A percentile compares a stretch with the other conserved stretches of the same genome.
Evolutionary conservation across 2,797 vertebrate species (phyloP).

Genomic region (Crax fasciolata): DNA sequence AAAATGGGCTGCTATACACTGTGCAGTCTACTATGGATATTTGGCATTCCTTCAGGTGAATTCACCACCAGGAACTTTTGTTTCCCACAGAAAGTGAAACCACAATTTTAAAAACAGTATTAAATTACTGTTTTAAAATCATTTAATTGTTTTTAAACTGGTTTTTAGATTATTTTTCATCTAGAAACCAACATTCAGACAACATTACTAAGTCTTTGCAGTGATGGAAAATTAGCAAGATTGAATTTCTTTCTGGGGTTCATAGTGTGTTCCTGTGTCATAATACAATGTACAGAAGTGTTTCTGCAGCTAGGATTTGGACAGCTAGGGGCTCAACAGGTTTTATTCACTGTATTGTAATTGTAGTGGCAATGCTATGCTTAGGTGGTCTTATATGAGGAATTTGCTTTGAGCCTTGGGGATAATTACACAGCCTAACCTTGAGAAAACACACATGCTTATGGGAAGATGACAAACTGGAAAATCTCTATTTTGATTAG

Average conservation of each 20-base stretch:
- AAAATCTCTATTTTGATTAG: background rate
- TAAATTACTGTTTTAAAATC: background rate
- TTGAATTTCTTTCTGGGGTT: constrained; percentile 2
- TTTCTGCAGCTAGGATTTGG: constrained; percentile 26
- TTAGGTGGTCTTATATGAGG: background rate
- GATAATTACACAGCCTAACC: background rate
- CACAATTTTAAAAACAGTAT: background rate
- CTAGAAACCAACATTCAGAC: background rate
- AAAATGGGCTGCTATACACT: background rate
- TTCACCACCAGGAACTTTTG: background rate
- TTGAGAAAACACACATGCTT: background rate
- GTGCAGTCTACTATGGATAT: background rate
- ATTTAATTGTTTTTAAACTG: background rate
- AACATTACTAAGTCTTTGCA: background rate
- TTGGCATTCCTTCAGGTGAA: constrained; percentile 35
- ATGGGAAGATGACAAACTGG: background rate
- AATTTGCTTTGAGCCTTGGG: background rate
- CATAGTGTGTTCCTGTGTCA: background rate
- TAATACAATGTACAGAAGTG: background rate
- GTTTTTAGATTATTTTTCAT: background rate
- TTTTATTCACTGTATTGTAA: background rate
- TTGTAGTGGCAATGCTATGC: background rate
- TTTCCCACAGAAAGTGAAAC: constrained; percentile 34
- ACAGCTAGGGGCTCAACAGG: background rate
- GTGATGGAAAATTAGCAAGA: background rate